A percentile compares a stretch with the other conserved stretches of the same genome.
Evolutionary conservation across 2,113 vertebrate genomes (phyloP).

Genomic region (Cyphomyrus plagiostoma): DNA sequence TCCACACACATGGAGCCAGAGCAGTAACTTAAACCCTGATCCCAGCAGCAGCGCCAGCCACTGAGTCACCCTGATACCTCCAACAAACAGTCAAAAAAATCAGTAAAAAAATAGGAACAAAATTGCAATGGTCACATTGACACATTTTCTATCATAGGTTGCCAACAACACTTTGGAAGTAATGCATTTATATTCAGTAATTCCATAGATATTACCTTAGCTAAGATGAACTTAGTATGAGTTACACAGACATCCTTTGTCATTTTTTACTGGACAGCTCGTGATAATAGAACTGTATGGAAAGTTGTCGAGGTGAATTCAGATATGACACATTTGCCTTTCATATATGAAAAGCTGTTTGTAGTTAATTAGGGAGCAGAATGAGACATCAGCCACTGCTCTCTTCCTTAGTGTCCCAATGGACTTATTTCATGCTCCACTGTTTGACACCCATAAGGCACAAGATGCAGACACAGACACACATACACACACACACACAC

Average conservation of each 20-base stretch:
- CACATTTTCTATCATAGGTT: background rate
- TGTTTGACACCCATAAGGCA: conserved; percentile 31
- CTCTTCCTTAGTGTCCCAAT: conserved; percentile 37
- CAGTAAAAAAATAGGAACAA: background rate
- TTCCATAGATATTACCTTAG: background rate
- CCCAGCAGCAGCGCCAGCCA: background rate
- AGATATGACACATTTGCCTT: conserved; percentile 45
- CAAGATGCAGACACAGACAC: background rate
- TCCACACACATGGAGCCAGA: background rate
- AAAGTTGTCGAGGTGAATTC: conserved; percentile 32
- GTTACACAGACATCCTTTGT: background rate
- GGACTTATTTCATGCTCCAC: conserved; percentile 60
- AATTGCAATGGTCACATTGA: background rate
- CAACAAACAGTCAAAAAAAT: background rate
- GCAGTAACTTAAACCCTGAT: background rate
- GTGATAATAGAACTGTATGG: conserved; percentile 27
- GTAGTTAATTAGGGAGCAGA: conserved; percentile 60
- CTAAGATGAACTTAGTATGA: background rate
- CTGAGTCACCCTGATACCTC: background rate
- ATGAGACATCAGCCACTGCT: conserved; percentile 40
- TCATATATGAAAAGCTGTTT: conserved; percentile 35
- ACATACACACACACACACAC: background rate
- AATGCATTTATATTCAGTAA: background rate
- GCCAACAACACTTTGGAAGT: background rate
- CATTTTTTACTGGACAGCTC: background rate